Percentiles rank a stretch among this genome's conserved stretches.
Evolutionary conservation across 2,113 vertebrate species (phyloP).

Genomic region (Odocoileus hemionus): DNA sequence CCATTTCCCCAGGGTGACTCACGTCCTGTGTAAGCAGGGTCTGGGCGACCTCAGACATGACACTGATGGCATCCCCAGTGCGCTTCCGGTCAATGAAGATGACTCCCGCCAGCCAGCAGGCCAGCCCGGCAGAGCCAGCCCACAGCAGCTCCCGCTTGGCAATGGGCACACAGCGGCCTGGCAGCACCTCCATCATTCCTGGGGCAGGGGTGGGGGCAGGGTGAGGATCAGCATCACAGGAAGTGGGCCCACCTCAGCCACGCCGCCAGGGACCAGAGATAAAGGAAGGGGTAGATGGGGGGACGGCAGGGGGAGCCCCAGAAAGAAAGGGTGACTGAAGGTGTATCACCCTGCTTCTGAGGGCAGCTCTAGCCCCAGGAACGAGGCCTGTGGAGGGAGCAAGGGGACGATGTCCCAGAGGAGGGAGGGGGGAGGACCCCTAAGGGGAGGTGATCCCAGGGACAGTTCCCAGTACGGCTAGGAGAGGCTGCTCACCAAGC

Average conservation of each 20-base stretch:
- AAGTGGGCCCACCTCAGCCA: not conserved
- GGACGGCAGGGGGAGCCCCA: not conserved
- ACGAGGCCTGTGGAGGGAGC: not conserved
- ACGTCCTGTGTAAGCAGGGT: conserved; percentile 79
- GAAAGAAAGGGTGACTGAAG: not conserved
- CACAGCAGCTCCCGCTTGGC: conserved; percentile 85
- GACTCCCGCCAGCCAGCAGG: conserved; percentile 82
- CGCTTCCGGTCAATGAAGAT: conserved; percentile 84
- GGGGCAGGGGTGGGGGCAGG: not conserved
- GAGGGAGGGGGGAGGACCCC: not conserved
- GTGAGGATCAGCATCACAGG: not conserved
- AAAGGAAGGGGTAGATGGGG: not conserved
- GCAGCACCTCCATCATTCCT: conserved; percentile 84
- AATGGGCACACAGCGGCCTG: conserved; percentile 81
- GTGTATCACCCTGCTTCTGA: not conserved
- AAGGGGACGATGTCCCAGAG: not conserved
- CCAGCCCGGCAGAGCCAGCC: conserved; percentile 81
- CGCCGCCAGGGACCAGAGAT: not conserved
- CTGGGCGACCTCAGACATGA: conserved; percentile 78
- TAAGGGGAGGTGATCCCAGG: not conserved
- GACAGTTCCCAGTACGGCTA: not conserved
- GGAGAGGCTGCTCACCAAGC: conserved; percentile 72
- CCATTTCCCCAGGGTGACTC: conserved; percentile 52
- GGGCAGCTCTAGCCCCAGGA: not conserved
- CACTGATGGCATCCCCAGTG: conserved; percentile 78